Percentiles rank a stretch among this genome's conserved stretches.
Conservation (phyloP, 2,888 invertebrate genomes). For the Cantharis nigra region DNA sequence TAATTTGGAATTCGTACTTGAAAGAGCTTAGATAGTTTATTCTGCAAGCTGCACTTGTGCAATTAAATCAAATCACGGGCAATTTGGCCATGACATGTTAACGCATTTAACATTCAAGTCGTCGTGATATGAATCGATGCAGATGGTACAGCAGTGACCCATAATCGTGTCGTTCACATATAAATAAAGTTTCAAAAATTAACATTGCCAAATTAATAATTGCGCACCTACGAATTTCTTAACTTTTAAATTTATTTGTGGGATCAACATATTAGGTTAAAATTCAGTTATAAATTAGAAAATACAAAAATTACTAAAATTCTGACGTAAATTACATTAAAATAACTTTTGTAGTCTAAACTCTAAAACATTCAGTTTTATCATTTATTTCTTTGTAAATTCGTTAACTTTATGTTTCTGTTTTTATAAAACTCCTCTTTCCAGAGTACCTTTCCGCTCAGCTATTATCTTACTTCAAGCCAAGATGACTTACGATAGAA, state of each 20-base stretch:
- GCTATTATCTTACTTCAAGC: no score
- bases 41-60: constrained; percentile 16
- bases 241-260: neutral
- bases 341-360: neutral
- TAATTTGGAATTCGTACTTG: neutral
- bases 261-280: no score
- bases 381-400: neutral
- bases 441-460: no score
- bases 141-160: constrained; percentile 33
- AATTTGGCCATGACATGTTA: constrained; percentile 20
- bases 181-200: neutral
- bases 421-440: neutral
- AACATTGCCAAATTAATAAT: neutral
- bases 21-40: neutral
- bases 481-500: no score
- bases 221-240: neutral
- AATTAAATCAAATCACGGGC: constrained; percentile 29
- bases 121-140: constrained; percentile 15
- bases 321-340: neutral
- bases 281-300: neutral
- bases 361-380: neutral
- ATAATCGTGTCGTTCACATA: constrained; percentile 11
- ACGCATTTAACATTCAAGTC: neutral
- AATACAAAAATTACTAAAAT: neutral
- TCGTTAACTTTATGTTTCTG: neutral